Evolutionary conservation across 2,888 invertebrate genomes (phyloP).

Genomic region (Pristionchus mayeri): DNA sequence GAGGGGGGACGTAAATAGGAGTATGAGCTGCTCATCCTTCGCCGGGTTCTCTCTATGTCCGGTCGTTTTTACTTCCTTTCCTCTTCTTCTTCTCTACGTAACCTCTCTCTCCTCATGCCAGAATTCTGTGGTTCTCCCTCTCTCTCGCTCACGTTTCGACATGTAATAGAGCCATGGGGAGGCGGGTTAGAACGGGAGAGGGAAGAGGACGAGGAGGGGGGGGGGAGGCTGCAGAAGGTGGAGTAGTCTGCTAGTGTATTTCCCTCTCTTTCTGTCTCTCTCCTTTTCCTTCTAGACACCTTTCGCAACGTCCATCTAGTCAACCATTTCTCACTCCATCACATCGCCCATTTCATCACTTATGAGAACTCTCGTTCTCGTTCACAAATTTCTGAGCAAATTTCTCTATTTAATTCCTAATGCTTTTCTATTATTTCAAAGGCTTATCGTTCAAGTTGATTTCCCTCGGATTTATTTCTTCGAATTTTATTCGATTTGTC

Average conservation of each 20-base stretch:
- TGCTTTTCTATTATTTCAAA: no score
- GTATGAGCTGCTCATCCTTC: slow-evolving; percentile 35
- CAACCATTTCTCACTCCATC: neutral
- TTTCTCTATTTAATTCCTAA: no score
- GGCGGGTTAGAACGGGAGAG: neutral
- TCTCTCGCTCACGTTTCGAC: slow-evolving; percentile 2
- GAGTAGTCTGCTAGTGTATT: neutral
- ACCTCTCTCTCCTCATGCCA: neutral
- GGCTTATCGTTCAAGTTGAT: no score
- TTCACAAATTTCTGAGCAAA: no score
- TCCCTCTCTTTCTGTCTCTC: neutral
- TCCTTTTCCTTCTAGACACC: neutral
- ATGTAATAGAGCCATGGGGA: neutral
- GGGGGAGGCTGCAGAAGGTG: neutral
- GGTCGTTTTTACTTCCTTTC: neutral
- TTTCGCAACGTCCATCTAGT: neutral
- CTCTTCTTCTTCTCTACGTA: neutral
- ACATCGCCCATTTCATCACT: neutral
- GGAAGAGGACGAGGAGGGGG: neutral
- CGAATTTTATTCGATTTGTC: no score
- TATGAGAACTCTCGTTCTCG: neutral
- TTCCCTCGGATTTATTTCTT: no score
- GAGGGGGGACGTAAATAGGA: slow-evolving; percentile 4
- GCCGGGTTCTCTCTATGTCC: neutral
- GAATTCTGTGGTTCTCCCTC: neutral